Base-by-base conservation (phyloP, 1,140 invertebrate genomes). In the Schmidtea mediterranea region DNA sequence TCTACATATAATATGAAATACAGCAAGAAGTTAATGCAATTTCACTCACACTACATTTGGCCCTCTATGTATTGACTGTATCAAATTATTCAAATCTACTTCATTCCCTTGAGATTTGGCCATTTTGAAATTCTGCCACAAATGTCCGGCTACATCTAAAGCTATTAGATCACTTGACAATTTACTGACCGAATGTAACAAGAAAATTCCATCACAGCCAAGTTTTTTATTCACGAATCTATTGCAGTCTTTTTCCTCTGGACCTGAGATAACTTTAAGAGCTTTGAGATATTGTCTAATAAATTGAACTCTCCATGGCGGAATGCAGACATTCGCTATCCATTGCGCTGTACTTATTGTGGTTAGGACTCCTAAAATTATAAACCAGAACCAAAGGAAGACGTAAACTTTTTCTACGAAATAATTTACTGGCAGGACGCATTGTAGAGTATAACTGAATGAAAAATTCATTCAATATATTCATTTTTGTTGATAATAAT, bases 401-500 rank as follows among this genome's bases (percentile, higher is more conserved):
- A n/a, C n/a, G 55, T 71, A 71, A 16, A 71, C 69, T 56, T 71
- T 71, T 54, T 71, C 69, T 53, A 71, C 70, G 56, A 71, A 71
- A 21, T 71, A 58, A 52, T 72, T 71, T 40, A 71, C 70, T 48
- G 70, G 70, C 21, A 71, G n/a, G n/a, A n/a, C n/a, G n/a, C n/a
- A n/a, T n/a, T n/a, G n/a, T n/a, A n/a, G n/a, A n/a, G n/a, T n/a
- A n/a, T n/a, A n/a, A n/a, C n/a, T n/a, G n/a, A n/a, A n/a, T n/a
- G n/a, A n/a, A n/a, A n/a, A n/a, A n/a, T n/a, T n/a, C n/a, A n/a
- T n/a, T n/a, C n/a, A n/a, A n/a, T n/a, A n/a, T n/a, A n/a, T n/a
- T n/a, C n/a, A n/a, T n/a, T n/a, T n/a, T n/a, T n/a, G n/a, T n/a
- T n/a, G n/a, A n/a, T n/a, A n/a, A n/a, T n/a, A n/a, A n/a, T n/a